phyloP scores from a whole-genome alignment of 2,113 vertebrate genomes.

The Cololabis saira region DNA sequence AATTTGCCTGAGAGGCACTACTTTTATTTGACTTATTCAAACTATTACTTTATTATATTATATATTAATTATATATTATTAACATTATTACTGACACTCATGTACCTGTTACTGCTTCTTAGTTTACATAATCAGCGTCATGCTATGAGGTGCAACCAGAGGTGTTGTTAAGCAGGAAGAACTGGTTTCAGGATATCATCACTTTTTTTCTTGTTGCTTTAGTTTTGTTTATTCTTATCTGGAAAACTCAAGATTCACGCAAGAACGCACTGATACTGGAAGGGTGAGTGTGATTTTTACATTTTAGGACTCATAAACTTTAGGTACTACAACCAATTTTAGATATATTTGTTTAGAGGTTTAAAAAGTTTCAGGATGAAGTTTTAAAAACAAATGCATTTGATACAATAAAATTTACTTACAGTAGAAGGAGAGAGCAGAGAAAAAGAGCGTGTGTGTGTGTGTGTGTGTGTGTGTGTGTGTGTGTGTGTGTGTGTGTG shows the following conservation, averaged over 20 bases:
- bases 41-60: too few relatives aligned
- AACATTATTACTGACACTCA: too few relatives aligned
- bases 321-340: background rate
- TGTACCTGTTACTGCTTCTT: background rate
- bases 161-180: slow-evolving; percentile 7
- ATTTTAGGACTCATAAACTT: background rate
- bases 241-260: background rate
- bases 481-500: too few relatives aligned
- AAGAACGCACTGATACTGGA: background rate
- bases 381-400: too few relatives aligned
- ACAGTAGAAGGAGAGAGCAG: background rate
- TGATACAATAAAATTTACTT: background rate
- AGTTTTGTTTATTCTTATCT: background rate
- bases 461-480: background rate
- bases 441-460: background rate
- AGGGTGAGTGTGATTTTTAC: slow-evolving; percentile 18
- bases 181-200: slow-evolving; percentile 27
- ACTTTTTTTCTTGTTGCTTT: background rate
- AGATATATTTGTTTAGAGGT: background rate
- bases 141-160: background rate
- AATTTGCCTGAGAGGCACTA: too few relatives aligned
- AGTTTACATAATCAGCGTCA: background rate
- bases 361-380: background rate
- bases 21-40: background rate
- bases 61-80: too few relatives aligned